These are phyloP conservation scores for Hymenopus coronatus DNA, from an alignment of 2,888 invertebrate species.

Conservation along the genomic window DNA sequence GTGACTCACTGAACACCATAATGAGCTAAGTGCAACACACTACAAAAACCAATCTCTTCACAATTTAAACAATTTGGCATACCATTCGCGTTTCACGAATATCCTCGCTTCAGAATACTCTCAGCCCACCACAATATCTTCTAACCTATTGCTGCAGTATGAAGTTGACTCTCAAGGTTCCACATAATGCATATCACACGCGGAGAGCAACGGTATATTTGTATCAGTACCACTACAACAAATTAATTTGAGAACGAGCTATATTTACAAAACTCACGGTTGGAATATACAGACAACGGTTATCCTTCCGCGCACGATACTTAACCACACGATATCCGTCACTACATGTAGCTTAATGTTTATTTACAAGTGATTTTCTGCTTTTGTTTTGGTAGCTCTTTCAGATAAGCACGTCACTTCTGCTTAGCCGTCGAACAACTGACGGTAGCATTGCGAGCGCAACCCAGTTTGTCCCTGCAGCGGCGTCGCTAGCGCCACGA, in stretches of 20 bases:
- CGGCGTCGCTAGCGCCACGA: neutral
- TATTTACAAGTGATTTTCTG: neutral
- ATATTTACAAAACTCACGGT: neutral
- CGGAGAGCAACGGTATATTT: neutral
- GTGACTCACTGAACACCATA: neutral
- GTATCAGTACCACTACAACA: neutral
- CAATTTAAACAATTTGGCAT: neutral
- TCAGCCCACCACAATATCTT: neutral
- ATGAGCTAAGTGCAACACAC: neutral
- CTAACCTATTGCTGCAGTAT: neutral
- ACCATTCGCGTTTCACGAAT: neutral
- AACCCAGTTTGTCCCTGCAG: neutral
- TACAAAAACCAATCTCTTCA: neutral
- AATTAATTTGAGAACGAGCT: neutral
- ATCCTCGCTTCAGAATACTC: neutral
- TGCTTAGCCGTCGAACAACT: slow-evolving; percentile 1
- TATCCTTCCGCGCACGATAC: neutral
- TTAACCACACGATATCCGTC: neutral
- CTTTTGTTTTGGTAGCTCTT: neutral
- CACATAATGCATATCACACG: neutral
- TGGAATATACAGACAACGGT: neutral
- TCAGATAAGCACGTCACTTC: neutral
- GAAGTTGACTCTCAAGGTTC: neutral
- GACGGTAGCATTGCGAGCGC: neutral
- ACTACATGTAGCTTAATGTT: neutral